Percentiles rank a stretch among this genome's conserved stretches.
Conservation (phyloP, 1,140 invertebrate species). For the Euborellia annulipes region DNA sequence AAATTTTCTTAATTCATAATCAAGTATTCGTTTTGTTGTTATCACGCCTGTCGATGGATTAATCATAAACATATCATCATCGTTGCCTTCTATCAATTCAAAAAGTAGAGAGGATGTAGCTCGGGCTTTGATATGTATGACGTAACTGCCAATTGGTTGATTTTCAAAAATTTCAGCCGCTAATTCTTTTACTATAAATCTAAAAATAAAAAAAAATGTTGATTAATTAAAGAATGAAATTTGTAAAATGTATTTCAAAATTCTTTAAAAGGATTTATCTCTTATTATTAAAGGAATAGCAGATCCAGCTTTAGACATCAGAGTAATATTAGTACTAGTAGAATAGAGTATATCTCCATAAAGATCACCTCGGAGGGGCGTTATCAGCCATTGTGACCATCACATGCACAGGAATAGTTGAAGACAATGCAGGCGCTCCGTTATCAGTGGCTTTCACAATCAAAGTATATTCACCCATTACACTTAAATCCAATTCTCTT, state of each 20-base stretch:
- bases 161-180: conserved; percentile 75
- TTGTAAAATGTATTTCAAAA: too few species aligned
- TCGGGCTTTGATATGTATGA: conserved; percentile 58
- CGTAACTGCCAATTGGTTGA: conserved; percentile 54
- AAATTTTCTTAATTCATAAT: conserved; percentile 58
- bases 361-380: conserved; percentile 60
- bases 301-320: too few species aligned
- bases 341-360: too few species aligned
- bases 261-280: too few species aligned
- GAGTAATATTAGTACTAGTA: too few species aligned
- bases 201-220: conserved; percentile 16
- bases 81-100: conserved; percentile 64
- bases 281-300: too few species aligned
- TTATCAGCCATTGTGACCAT: conserved; percentile 77
- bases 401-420: conserved; percentile 69
- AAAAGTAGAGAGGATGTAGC: conserved; percentile 66
- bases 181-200: conserved; percentile 45
- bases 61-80: conserved; percentile 55
- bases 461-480: conserved; percentile 60
- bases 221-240: too few species aligned
- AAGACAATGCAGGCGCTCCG: conserved; percentile 53
- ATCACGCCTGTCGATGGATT: conserved; percentile 75
- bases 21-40: conserved; percentile 50
- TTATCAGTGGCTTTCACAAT: conserved; percentile 66
- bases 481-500: conserved; percentile 51